Conservation (phyloP, 2,113 vertebrate genomes). For the Heliornis fulica region DNA sequence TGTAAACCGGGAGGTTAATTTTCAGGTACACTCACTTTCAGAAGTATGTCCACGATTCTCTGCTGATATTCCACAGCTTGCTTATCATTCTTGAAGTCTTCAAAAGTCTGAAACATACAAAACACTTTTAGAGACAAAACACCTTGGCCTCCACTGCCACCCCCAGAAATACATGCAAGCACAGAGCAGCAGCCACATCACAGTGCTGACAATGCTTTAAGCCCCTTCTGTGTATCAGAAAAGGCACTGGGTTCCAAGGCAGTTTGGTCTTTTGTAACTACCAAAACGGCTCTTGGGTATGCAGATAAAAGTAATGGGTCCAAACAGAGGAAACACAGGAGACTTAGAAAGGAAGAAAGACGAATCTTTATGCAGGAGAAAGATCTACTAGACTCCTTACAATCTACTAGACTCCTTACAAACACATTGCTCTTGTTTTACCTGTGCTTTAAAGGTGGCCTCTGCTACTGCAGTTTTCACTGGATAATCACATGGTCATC, state of each 20-base stretch:
- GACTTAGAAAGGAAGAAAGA: neutral
- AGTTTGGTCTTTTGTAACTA: neutral
- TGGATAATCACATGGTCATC: neutral
- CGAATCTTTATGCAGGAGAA: neutral
- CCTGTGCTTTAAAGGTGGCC: neutral
- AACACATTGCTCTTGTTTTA: neutral
- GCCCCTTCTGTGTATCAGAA: neutral
- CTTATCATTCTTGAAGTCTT: slow-evolving; percentile 98
- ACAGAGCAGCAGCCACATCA: neutral
- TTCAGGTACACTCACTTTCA: slow-evolving; percentile 80
- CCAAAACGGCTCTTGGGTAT: neutral
- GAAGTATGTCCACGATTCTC: slow-evolving; percentile 95
- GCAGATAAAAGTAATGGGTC: neutral
- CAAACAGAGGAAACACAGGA: neutral
- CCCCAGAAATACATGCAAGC: neutral
- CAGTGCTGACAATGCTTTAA: neutral
- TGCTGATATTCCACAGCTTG: slow-evolving; percentile 98
- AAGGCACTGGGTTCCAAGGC: neutral
- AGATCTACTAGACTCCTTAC: neutral
- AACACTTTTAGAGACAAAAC: no score
- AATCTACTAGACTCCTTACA: neutral
- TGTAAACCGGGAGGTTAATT: neutral
- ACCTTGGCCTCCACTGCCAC: neutral
- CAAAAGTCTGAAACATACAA: no score
- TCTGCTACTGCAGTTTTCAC: neutral